Percentiles rank a stretch among this genome's conserved stretches.
Conservation (phyloP, 2,888 invertebrate species). For the Chalcis sispes region DNA sequence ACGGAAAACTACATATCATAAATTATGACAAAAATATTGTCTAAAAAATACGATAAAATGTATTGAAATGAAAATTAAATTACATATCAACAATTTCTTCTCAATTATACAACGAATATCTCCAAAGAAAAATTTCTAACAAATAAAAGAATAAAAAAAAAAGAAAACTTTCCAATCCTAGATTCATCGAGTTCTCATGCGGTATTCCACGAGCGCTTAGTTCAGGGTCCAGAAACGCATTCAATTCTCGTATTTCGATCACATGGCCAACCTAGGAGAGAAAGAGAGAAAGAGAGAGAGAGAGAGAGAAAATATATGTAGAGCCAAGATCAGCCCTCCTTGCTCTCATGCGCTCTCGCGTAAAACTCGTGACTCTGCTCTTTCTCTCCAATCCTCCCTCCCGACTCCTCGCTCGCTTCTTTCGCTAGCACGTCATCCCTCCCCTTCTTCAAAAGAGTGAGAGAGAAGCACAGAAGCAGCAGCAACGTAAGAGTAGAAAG, state of each 20-base stretch:
- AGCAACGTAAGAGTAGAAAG: slow-evolving; percentile 7
- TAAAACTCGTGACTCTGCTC: slow-evolving; percentile 26
- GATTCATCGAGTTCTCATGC: background rate
- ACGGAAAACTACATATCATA: too few relatives aligned
- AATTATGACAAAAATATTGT: too few relatives aligned
- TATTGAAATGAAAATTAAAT: too few relatives aligned
- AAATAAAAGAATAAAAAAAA: background rate
- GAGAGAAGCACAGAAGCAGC: background rate
- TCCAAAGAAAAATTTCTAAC: too few relatives aligned
- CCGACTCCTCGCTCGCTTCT: background rate
- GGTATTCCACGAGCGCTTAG: background rate
- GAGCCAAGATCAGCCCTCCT: background rate
- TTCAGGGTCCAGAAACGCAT: background rate
- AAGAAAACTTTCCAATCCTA: background rate
- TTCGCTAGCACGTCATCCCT: slow-evolving; percentile 1
- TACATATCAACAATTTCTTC: too few relatives aligned
- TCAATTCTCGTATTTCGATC: slow-evolving; percentile 35
- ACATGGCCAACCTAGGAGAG: background rate
- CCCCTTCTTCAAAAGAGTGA: background rate
- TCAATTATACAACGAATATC: too few relatives aligned
- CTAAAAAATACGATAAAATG: too few relatives aligned
- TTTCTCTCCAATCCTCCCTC: background rate
- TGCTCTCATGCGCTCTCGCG: background rate
- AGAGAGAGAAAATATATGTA: too few relatives aligned
- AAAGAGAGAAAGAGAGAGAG: too few relatives aligned